Conservation (phyloP, 2,888 invertebrate genomes). For the Ormyrus rosae region DNA sequence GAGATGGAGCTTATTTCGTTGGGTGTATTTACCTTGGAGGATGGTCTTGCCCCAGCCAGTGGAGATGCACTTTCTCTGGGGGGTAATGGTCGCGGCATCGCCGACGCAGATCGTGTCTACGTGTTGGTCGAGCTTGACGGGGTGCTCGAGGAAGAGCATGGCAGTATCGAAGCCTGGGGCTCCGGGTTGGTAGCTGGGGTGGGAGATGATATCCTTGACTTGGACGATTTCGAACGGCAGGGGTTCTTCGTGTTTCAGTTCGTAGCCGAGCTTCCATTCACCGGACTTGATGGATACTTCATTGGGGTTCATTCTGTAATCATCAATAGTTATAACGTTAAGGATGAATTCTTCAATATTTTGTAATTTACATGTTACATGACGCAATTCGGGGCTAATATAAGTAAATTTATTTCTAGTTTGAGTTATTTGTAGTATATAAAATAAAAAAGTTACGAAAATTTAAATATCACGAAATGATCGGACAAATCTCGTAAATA, state of each 20-base stretch:
- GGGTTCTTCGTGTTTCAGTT: constrained; percentile 81
- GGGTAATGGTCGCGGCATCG: constrained; percentile 71
- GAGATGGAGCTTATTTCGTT: no score
- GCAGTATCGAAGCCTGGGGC: constrained; percentile 83
- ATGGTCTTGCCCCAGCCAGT: constrained; percentile 91
- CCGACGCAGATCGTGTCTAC: constrained; percentile 86
- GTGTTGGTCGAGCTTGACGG: constrained; percentile 81
- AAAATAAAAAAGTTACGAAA: no score
- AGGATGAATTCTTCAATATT: no score
- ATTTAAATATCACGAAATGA: no score
- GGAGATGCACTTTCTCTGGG: constrained; percentile 82
- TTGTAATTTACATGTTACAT: no score
- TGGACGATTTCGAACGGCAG: constrained; percentile 87
- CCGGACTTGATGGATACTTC: constrained; percentile 88
- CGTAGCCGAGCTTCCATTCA: constrained; percentile 89
- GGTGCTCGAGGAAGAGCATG: constrained; percentile 80
- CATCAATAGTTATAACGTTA: neutral
- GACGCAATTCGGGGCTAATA: no score
- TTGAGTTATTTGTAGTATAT: no score
- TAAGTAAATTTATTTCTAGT: no score
- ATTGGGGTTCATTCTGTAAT: constrained; percentile 78
- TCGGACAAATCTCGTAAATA: no score
- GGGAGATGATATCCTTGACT: constrained; percentile 83
- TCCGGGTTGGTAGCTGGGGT: constrained; percentile 83
- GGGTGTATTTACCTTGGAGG: constrained; percentile 80